Conservation (phyloP, 1,140 invertebrate genomes). For the Drosophila bocqueti region DNA sequence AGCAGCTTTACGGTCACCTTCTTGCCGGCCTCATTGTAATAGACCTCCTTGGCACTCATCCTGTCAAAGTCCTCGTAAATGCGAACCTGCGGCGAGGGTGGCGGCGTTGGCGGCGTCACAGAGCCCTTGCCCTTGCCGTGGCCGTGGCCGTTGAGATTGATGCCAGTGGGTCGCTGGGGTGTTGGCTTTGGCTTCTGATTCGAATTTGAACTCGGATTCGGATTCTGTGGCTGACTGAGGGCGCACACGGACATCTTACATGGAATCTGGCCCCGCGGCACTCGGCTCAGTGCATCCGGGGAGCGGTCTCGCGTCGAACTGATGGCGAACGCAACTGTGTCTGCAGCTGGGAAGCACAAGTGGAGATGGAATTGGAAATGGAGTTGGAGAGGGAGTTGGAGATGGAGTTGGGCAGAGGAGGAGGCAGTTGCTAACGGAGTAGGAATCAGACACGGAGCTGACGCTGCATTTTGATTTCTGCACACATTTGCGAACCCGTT, state of each 20-base stretch:
- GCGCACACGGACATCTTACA: conserved; percentile 80
- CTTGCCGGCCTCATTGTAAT: conserved; percentile 83
- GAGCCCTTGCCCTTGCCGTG: conserved; percentile 13
- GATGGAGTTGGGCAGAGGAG: not conserved
- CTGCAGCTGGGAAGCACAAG: conserved; percentile 14
- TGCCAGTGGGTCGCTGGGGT: not conserved
- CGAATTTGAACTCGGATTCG: conserved; percentile 15
- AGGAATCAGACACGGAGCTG: conserved; percentile 4
- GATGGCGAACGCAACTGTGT: conserved; percentile 6
- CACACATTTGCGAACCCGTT: conserved; percentile 69
- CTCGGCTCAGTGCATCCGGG: conserved; percentile 34
- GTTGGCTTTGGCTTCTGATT: conserved; percentile 30
- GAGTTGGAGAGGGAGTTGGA: not conserved
- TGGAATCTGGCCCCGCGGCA: conserved; percentile 58
- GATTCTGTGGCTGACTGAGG: conserved; percentile 36
- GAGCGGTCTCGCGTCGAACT: conserved; percentile 3
- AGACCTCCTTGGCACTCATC: conserved; percentile 85
- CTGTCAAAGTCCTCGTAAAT: conserved; percentile 85
- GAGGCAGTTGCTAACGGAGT: not conserved
- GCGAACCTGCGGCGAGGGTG: conserved; percentile 74
- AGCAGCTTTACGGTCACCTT: conserved; percentile 82
- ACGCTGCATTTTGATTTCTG: conserved; percentile 51
- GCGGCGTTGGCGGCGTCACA: conserved; percentile 60
- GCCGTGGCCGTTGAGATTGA: conserved; percentile 10
- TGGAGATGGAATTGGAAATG: not conserved